These are phyloP conservation scores for Megalopta genalis DNA, from an alignment of 1,140 invertebrate species.

Conservation along the genomic window DNA sequence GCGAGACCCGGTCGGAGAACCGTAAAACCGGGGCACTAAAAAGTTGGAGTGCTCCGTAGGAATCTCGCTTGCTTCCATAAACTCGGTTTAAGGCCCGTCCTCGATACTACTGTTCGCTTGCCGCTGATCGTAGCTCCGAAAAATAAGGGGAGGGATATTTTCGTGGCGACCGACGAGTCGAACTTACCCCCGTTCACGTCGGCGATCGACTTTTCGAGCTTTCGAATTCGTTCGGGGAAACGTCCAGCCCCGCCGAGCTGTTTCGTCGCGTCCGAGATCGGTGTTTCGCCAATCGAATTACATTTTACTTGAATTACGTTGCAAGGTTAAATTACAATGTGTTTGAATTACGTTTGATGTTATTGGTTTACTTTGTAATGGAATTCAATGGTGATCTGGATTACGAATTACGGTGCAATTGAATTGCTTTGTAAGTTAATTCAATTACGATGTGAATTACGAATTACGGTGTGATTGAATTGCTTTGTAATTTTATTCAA, in stretches of 20 bases:
- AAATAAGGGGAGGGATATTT: not conserved
- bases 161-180: not conserved
- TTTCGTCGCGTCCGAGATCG: no score
- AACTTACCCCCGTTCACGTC: not conserved
- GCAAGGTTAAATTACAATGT: no score
- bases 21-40: slow-evolving; percentile 59
- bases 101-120: slow-evolving; percentile 18
- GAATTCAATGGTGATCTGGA: no score
- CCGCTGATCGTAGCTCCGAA: slow-evolving; percentile 3
- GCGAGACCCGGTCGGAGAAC: slow-evolving; percentile 41
- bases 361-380: no score
- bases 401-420: no score
- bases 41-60: slow-evolving; percentile 58
- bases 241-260: not conserved
- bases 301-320: no score
- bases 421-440: no score
- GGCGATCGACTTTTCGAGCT: not conserved
- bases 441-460: no score
- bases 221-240: not conserved
- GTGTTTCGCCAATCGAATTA: no score
- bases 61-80: slow-evolving; percentile 64
- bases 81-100: slow-evolving; percentile 55
- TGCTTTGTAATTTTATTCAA: no score
- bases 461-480: no score
- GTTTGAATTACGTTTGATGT: no score